Evolutionary conservation across 1,140 invertebrate species (phyloP).

Genomic region (Drosophila obscura): DNA sequence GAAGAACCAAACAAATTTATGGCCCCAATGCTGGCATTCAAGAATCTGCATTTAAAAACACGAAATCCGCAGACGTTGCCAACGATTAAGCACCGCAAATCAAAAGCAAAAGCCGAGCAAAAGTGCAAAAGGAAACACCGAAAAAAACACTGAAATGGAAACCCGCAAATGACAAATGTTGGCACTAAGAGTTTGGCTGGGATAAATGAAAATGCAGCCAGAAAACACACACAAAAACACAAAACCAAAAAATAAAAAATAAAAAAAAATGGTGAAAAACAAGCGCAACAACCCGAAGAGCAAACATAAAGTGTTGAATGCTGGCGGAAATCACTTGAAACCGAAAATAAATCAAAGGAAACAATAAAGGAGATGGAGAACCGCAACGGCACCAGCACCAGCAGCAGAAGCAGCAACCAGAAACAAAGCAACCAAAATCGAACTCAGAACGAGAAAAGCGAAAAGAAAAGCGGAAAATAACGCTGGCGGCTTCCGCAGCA

Average conservation of each 20-base stretch:
- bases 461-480: constrained; percentile 60
- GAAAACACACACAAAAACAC: constrained; percentile 9
- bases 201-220: constrained; percentile 31
- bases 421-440: constrained; percentile 50
- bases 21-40: constrained; percentile 53
- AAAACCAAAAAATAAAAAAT: constrained; percentile 12
- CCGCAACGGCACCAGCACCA: neutral
- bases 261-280: constrained; percentile 4
- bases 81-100: constrained; percentile 77
- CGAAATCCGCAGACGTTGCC: constrained; percentile 64
- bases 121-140: constrained; percentile 42
- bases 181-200: constrained; percentile 44
- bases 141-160: constrained; percentile 45
- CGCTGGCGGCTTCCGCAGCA: constrained; percentile 54
- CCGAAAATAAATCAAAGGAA: constrained; percentile 77
- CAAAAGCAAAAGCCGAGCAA: constrained; percentile 51
- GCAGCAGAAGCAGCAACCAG: constrained; percentile 28
- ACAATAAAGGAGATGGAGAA: constrained; percentile 62
- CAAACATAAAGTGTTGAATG: constrained; percentile 77
- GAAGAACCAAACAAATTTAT: constrained; percentile 60
- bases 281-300: constrained; percentile 43
- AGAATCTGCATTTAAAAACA: constrained; percentile 56
- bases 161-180: constrained; percentile 75
- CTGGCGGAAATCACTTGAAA: constrained; percentile 79
- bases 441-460: constrained; percentile 24